Base-by-base conservation (phyloP, 2,113 vertebrate species). In the Xiphophorus maculatus region DNA sequence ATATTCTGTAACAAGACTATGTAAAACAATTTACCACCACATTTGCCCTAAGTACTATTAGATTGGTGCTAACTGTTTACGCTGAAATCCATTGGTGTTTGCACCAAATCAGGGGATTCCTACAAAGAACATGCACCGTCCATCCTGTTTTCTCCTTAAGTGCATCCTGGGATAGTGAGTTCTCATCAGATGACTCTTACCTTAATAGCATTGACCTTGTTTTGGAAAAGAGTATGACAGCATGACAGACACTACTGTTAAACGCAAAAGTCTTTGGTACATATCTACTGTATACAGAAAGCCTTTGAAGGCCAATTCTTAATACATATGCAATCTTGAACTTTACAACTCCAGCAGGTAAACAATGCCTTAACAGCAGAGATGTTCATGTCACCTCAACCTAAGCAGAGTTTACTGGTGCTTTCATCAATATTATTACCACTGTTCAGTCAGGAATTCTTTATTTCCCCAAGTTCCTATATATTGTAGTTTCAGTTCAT, bases 351-450 rank as follows among this genome's bases (percentile, higher is more conserved):
- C 30, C 19, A 91, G 85, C 91, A 93, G 88, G 86, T 92, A 51
- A 85, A 74, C 89, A 85, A 93, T 93, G 95, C 93, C 94, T 95
- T 94, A 95, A 92, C 13, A 76, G 80, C 66, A 84, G 82, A 85
- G 76, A 92, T 70, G 40, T 86, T 73, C 73, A 2, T 40, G 69
- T 89, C 89, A 85, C n/a, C 74, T 85, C 74, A 72, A 72, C 76
- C 82, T 83, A 74, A 88, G 77, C 84, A 90, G 87, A 82, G 28
- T 73, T 65, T 17, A 86, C 84, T 88, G 91, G 91, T 93, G 92
- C 90, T 93, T 89, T 85, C 63, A 88, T 84, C 67, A 33, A 51
- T 33, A 64, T 74, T 74, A 77, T 65, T 77, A 40, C 17, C 44
- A 54, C 2, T 2, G 68, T 48, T 70, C 0, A 0, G 37, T 22